Evolutionary conservation across 2,888 invertebrate genomes (phyloP).

Genomic region (Chrysopilus asiliformis): DNA sequence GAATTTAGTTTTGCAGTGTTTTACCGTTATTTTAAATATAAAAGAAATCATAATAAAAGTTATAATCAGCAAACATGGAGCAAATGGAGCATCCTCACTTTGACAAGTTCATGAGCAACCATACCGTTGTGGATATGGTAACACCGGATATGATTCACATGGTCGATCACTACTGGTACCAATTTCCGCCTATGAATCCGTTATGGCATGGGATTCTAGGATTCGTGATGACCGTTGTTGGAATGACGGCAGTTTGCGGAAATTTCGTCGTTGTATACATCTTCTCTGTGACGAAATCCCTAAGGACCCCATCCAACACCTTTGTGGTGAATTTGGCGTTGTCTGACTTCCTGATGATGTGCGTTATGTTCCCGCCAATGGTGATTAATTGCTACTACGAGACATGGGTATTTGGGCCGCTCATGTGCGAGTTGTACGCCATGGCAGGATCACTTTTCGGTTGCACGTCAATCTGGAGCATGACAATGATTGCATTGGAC

Average conservation of each 20-base stretch:
- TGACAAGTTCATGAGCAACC: too few relatives aligned
- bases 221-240: slow-evolving; percentile 62
- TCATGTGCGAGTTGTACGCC: slow-evolving; percentile 79
- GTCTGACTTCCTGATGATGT: slow-evolving; percentile 84
- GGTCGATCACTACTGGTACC: slow-evolving; percentile 69
- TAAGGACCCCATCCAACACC: slow-evolving; percentile 82
- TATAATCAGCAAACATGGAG: too few relatives aligned
- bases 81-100: too few relatives aligned
- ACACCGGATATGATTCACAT: slow-evolving; percentile 51
- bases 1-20: too few relatives aligned
- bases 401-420: slow-evolving; percentile 39
- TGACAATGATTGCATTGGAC: slow-evolving; percentile 43
- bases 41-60: too few relatives aligned
- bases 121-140: too few relatives aligned
- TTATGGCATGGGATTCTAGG: slow-evolving; percentile 75
- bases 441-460: slow-evolving; percentile 59
- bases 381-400: slow-evolving; percentile 72
- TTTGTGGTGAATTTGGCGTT: slow-evolving; percentile 84
- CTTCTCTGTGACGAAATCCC: slow-evolving; percentile 33
- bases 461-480: slow-evolving; percentile 45
- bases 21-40: too few relatives aligned
- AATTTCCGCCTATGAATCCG: slow-evolving; percentile 79
- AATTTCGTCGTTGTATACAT: slow-evolving; percentile 35
- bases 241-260: slow-evolving; percentile 36
- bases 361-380: slow-evolving; percentile 44